Percentiles rank a stretch among this genome's conserved stretches.
Evolutionary conservation across 2,797 vertebrate genomes (phyloP).

Genomic region (Sphenodon punctatus): DNA sequence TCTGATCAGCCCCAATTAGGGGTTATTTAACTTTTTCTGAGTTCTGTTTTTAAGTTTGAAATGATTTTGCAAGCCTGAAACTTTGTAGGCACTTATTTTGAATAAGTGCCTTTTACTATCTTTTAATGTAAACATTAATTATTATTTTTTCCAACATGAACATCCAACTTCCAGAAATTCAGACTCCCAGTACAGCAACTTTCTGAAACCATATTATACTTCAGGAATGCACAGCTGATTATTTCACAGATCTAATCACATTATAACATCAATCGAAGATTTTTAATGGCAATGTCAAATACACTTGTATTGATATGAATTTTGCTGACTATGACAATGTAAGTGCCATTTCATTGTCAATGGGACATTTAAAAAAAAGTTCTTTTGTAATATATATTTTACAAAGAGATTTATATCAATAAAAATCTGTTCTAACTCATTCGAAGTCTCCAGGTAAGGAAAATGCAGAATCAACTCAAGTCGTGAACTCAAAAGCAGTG

Average conservation of each 20-base stretch:
- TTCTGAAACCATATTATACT: slow-evolving; percentile 31
- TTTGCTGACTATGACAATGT: slow-evolving; percentile 11
- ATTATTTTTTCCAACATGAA: neutral
- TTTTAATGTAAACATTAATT: neutral
- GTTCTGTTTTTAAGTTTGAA: neutral
- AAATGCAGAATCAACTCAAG: slow-evolving; percentile 29
- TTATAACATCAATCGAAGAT: neutral
- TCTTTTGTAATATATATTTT: slow-evolving; percentile 19
- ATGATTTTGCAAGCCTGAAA: neutral
- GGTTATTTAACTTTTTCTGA: neutral
- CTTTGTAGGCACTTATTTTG: neutral
- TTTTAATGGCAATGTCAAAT: slow-evolving; percentile 60
- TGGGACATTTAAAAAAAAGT: slow-evolving; percentile 19
- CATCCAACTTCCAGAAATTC: neutral
- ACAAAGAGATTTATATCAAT: slow-evolving; percentile 40
- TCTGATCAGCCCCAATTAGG: neutral
- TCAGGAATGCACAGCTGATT: slow-evolving; percentile 13
- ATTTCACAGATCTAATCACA: slow-evolving; percentile 19
- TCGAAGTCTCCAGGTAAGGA: slow-evolving; percentile 20
- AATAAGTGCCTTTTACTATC: neutral
- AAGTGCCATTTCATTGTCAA: slow-evolving; percentile 25
- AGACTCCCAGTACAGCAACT: neutral
- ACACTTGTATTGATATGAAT: slow-evolving; percentile 40
- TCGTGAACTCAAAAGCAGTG: slow-evolving; percentile 31
- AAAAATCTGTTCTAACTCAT: slow-evolving; percentile 29